Conservation (phyloP, 2,888 invertebrate species). For the Hecatera dysodea region DNA sequence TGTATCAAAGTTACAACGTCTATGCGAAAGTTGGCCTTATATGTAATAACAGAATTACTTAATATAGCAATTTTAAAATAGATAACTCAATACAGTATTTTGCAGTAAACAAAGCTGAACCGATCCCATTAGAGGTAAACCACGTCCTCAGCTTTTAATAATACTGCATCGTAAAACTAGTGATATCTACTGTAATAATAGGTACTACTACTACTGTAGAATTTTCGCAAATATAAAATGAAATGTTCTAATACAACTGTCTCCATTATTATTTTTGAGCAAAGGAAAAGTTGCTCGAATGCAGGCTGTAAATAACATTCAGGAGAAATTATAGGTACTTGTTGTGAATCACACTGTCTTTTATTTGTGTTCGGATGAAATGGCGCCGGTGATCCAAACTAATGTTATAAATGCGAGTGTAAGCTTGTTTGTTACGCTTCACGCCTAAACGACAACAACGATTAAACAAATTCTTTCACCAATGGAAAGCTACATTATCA, state of each 20-base stretch:
- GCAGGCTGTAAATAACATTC: not conserved
- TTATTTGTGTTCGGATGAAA: not conserved
- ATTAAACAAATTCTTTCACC: too few species aligned
- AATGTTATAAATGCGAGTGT: too few species aligned
- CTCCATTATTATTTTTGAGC: not conserved
- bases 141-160: not conserved
- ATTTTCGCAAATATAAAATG: slow-evolving; percentile 1
- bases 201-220: too few species aligned
- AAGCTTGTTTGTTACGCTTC: too few species aligned
- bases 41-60: slow-evolving; percentile 37
- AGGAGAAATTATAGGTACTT: not conserved
- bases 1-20: slow-evolving; percentile 32
- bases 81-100: not conserved
- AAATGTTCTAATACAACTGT: slow-evolving; percentile 9
- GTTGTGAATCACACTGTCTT: not conserved
- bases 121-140: too few species aligned
- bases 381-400: not conserved
- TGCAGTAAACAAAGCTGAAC: slow-evolving; percentile 13
- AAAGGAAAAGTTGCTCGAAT: not conserved
- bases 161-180: not conserved
- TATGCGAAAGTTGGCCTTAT: slow-evolving; percentile 30
- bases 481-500: too few species aligned
- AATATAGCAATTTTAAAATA: slow-evolving; percentile 27
- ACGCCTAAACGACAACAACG: too few species aligned
- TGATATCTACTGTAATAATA: not conserved